Base-by-base conservation (phyloP, 1,140 invertebrate genomes). In the Drosophila repleta region DNA sequence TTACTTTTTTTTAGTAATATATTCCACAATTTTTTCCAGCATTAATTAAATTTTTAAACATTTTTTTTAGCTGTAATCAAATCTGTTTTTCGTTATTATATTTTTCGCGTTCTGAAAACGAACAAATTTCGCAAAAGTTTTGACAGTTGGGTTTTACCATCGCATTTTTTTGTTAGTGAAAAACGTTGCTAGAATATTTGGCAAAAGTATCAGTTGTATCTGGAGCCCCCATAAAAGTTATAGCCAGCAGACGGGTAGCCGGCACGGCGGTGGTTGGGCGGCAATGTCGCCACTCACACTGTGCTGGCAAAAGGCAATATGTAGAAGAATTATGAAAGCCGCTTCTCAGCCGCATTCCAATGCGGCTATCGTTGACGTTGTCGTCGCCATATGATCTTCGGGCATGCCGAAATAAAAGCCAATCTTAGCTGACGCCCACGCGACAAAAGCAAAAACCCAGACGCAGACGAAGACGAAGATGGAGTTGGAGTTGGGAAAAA, bases 341-440 rank as follows among this genome's bases (percentile, higher is more conserved):
- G 37, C 60, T 56, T 65, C 21, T 46, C 58, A 60, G 41, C 71
- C 51, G 64, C 81, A 85, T 84, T 85, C 79, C 81, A 69, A 49
- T 61, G 76, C 57, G 35, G 72, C 57, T 49, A 49, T 45, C 48
- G 67, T 56, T 55, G 35, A 61, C 58, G 65, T 49, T 53, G 49
- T 45, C 64, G 55, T 67, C 70, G 64, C 41, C 64, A 61, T 67
- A 35, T 67, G 45, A 67, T 68, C 56, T 68, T 26, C 13, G 53
- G 63, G 63, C 64, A 67, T 60, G 64, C 63, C 51, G 68, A 74
- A 57, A 76, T 74, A 55, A 73, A 69, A 74, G 51, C 57, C 62
- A 85, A 82, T 75, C 82, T 85, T 69, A 51, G 67, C 76, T 74
- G 81, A 85, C 81, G 83, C 81, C 81, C 81, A 85, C 81, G 82